phyloP scores from a whole-genome alignment of 2,113 vertebrate genomes.

The Hippocampus mohnikei region DNA sequence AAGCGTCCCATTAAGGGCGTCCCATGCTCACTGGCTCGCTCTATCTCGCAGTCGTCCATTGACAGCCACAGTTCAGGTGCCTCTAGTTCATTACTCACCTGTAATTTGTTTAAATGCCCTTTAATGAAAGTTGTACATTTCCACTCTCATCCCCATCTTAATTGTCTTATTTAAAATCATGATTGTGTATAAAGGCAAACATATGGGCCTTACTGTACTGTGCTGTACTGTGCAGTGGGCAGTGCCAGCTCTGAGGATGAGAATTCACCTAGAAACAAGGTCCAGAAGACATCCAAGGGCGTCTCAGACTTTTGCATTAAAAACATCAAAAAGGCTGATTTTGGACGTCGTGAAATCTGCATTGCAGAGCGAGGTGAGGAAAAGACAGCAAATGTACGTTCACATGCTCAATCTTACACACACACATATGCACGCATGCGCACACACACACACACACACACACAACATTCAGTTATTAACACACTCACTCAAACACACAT shows the following conservation, averaged over 20 bases:
- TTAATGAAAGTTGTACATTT: neutral
- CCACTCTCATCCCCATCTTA: conserved; percentile 1
- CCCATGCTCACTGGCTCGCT: conserved; percentile 81
- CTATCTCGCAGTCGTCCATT: conserved; percentile 86
- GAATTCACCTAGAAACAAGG: conserved; percentile 78
- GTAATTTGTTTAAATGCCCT: too few relatives aligned
- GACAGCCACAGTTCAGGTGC: conserved; percentile 89
- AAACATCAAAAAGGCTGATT: conserved; percentile 85
- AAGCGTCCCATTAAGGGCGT: conserved; percentile 82
- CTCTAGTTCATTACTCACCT: neutral
- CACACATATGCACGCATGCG: too few relatives aligned
- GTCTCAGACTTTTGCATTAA: conserved; percentile 88
- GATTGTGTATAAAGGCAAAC: neutral
- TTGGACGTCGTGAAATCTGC: conserved; percentile 87
- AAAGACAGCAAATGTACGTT: neutral
- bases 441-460: too few relatives aligned
- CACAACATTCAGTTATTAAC: too few relatives aligned
- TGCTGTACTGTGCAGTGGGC: conserved; percentile 76
- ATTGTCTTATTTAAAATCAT: neutral
- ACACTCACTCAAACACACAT: too few relatives aligned
- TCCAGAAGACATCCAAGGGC: conserved; percentile 83
- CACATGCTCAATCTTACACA: too few relatives aligned
- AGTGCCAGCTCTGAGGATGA: conserved; percentile 85
- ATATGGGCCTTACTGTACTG: neutral
- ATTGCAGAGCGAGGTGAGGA: conserved; percentile 78